Evolutionary conservation across 2,797 vertebrate species (phyloP).

Genomic region (Pseudopleuronectes americanus): DNA sequence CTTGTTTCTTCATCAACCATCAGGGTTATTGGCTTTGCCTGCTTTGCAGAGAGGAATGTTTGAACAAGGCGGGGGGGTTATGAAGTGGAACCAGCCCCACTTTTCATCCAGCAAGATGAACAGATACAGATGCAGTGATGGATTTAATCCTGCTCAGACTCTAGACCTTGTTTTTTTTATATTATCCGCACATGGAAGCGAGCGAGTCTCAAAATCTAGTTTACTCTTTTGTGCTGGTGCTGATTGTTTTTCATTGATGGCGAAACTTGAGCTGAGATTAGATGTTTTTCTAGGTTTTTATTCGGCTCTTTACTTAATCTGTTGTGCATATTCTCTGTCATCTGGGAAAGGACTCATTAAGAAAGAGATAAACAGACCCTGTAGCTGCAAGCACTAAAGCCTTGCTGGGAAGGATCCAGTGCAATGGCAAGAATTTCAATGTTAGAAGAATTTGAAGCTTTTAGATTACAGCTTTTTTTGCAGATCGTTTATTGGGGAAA

Average conservation of each 20-base stretch:
- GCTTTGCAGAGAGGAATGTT: conserved; percentile 34
- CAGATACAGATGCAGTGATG: conserved; percentile 43
- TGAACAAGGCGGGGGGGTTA: conserved; percentile 31
- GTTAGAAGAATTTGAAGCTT: background rate
- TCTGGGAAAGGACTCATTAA: background rate
- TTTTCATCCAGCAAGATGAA: conserved; percentile 53
- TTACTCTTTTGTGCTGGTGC: background rate
- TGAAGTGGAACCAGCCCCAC: conserved; percentile 49
- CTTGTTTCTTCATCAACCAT: conserved; percentile 45
- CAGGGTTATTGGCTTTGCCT: conserved; percentile 51
- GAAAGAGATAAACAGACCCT: background rate
- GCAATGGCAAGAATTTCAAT: conserved; percentile 7
- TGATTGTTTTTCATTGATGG: conserved; percentile 9
- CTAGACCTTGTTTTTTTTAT: background rate
- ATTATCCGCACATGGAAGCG: background rate
- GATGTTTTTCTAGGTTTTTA: conserved; percentile 1
- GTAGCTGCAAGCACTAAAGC: conserved; percentile 3
- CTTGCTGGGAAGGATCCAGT: background rate
- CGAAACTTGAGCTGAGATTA: background rate
- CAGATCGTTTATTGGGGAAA: no score
- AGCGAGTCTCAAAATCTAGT: background rate
- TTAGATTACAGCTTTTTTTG: background rate
- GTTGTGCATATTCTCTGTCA: background rate
- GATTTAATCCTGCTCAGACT: conserved; percentile 35
- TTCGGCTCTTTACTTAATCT: background rate